Evolutionary conservation across 2,797 vertebrate genomes (phyloP).

Genomic region (Borostomias antarcticus): DNA sequence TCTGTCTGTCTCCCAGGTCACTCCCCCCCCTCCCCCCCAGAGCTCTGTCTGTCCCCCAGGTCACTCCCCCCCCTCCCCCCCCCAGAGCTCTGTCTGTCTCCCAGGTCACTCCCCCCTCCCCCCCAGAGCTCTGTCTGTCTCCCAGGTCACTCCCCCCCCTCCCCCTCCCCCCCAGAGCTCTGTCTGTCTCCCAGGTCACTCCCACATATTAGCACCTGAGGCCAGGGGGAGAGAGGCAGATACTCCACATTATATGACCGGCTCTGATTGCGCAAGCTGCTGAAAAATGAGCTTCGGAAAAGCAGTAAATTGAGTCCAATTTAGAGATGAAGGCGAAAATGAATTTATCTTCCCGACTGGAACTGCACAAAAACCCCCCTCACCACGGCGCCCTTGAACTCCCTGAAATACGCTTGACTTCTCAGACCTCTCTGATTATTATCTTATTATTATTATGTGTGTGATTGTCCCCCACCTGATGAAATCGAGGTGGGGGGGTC

Average conservation of each 20-base stretch:
- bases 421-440: not conserved
- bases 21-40: not conserved
- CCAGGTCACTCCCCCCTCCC: too few species aligned
- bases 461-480: too few species aligned
- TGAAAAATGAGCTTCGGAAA: constrained; percentile 68
- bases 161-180: not conserved
- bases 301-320: constrained; percentile 70
- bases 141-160: not conserved
- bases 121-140: constrained; percentile 12
- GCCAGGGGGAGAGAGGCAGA: constrained; percentile 45
- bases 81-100: constrained; percentile 21
- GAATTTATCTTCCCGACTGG: constrained; percentile 52
- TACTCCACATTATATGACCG: constrained; percentile 49
- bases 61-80: constrained; percentile 1
- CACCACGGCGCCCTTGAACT: not conserved
- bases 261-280: constrained; percentile 30
- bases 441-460: too few species aligned
- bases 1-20: not conserved
- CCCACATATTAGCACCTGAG: constrained; percentile 58
- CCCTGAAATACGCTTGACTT: not conserved
- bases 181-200: constrained; percentile 39
- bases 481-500: too few species aligned
- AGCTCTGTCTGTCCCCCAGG: constrained; percentile 24
- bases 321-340: constrained; percentile 68
- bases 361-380: not conserved